phyloP scores from a whole-genome alignment of 2,888 invertebrate species.

The Pristionchus entomophagus region DNA sequence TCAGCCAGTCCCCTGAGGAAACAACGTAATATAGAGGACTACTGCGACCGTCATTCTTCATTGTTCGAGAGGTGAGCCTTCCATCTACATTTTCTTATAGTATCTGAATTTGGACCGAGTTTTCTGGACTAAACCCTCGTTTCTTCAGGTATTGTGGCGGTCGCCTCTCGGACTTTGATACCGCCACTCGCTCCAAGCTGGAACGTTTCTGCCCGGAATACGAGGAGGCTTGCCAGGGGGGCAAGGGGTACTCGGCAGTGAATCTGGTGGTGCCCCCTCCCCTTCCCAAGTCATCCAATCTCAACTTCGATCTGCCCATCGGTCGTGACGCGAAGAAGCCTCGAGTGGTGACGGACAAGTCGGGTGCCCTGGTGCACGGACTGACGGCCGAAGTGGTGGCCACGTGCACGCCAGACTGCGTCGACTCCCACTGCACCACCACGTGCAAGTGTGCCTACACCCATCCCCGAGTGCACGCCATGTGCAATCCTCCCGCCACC shows the following conservation, averaged over 20 bases:
- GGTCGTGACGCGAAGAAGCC: constrained; percentile 52
- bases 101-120: too few species aligned
- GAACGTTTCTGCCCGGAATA: constrained; percentile 70
- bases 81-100: too few species aligned
- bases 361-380: constrained; percentile 26
- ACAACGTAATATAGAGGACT: constrained; percentile 55
- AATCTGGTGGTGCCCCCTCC: constrained; percentile 67
- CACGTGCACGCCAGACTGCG: constrained; percentile 67
- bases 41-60: constrained; percentile 63
- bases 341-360: constrained; percentile 47
- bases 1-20: not conserved
- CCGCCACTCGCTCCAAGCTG: constrained; percentile 60
- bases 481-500: constrained; percentile 71
- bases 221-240: constrained; percentile 59
- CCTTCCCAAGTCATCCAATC: constrained; percentile 58
- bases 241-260: constrained; percentile 20
- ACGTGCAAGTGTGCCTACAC: constrained; percentile 70
- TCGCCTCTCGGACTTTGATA: constrained; percentile 55
- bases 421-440: constrained; percentile 64
- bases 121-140: too few species aligned
- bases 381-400: constrained; percentile 66
- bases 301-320: constrained; percentile 62
- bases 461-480: constrained; percentile 67
- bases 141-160: constrained; percentile 60
- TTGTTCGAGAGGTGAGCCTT: constrained; percentile 62